Evolutionary conservation across 2,797 vertebrate genomes (phyloP), one percentile per base, ranked within the genome.

Genomic region (Tapirus indicus): DNA sequence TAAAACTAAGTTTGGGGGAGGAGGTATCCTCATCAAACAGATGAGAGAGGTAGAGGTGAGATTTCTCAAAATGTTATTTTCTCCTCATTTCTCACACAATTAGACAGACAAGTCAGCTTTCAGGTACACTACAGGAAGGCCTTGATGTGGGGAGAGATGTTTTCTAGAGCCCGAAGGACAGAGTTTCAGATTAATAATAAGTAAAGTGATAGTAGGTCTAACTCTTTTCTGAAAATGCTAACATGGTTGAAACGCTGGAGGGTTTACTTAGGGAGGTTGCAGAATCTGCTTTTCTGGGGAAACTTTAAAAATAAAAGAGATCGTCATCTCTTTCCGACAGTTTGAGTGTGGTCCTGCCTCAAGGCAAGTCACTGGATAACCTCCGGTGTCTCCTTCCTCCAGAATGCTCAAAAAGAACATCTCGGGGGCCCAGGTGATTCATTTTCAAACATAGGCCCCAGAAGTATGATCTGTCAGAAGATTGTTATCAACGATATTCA

Each of bases 311-410:
- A 49, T 75, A 92, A 93, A 89, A 90, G 44, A 88, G 79, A 92
- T 38, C 16, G 7, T 69, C 64, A 49, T 75, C 64, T 93, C 64
- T 54, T 71, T 87, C 54, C 72, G 64, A 49, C 21, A 52, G 49
- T 52, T n/a, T 93, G 86, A 95, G 85, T 92, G 93, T 94, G 78
- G 86, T 89, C 88, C 52, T 80, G 66, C 35, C 86, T 77, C 5
- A 14, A 66, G 94, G 44, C 75, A 2, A 64, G 44, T 88, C 88
- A 91, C 72, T 62, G 52, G 72, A 52, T 64, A 60, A 60, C 88
- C 47, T 66, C 71, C 2, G 0, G n/a, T 4, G 75, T 49, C 74
- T 18, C 74, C 29, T 83, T 74, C 64, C 52, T 62, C 58, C 16
- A 18, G 21, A 77, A 71, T 0, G 25, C 38, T 91, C 52, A 71